phyloP scores from a whole-genome alignment of 2,888 invertebrate genomes.

The Lasioglossum morio region DNA sequence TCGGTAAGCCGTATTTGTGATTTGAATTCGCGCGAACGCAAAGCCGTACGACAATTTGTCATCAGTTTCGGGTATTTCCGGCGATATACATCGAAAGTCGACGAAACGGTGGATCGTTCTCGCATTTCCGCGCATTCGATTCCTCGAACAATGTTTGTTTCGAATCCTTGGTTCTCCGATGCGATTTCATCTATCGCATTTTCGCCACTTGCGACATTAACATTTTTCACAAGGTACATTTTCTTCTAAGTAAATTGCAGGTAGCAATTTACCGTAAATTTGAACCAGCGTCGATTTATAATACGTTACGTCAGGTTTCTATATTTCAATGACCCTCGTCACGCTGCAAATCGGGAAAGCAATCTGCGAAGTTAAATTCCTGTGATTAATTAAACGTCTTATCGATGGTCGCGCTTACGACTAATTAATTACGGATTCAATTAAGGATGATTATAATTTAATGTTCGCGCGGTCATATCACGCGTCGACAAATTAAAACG shows the following conservation, averaged over 20 bases:
- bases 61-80: constrained; percentile 22
- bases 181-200: constrained; percentile 2
- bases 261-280: not conserved
- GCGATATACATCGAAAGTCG: constrained; percentile 6
- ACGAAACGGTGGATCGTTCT: not conserved
- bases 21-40: not conserved
- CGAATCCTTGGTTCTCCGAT: constrained; percentile 13
- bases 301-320: not conserved
- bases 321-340: not conserved
- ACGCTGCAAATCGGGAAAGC: not conserved
- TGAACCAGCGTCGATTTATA: not conserved
- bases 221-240: not conserved
- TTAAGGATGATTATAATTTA: not conserved
- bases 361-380: not conserved
- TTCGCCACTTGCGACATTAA: not conserved
- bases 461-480: not conserved
- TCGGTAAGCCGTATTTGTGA: not conserved
- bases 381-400: not conserved
- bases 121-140: constrained; percentile 28
- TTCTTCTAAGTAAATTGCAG: not conserved
- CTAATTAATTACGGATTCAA: constrained; percentile 1
- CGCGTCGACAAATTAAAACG: not conserved
- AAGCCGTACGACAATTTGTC: not conserved
- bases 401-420: not conserved
- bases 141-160: constrained; percentile 33